phyloP scores from a whole-genome alignment of 2,797 vertebrate genomes.

The Rousettus madagascariensis region DNA sequence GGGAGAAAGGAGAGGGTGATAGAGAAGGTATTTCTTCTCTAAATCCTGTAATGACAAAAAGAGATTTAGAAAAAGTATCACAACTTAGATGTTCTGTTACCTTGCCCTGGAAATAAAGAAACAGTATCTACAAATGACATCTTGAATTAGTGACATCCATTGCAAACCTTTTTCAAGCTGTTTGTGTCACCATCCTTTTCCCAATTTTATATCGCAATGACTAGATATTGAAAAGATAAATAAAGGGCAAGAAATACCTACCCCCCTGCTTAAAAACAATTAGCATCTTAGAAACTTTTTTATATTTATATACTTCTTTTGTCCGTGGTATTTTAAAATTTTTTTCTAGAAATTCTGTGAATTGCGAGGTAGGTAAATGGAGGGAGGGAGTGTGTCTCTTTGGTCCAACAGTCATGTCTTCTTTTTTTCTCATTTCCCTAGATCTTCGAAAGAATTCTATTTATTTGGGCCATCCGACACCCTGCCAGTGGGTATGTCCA shows the following conservation, averaged over 20 bases:
- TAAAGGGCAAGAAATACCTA: neutral
- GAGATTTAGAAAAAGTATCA: neutral
- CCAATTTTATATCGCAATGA: neutral
- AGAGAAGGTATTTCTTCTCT: neutral
- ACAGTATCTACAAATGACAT: neutral
- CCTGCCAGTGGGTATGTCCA: constrained; percentile 99
- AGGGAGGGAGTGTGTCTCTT: neutral
- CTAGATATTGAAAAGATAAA: neutral
- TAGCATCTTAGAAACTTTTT: neutral
- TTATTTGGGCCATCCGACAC: constrained; percentile 99
- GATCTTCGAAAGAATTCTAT: constrained; percentile 99
- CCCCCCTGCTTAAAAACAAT: neutral
- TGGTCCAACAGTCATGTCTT: constrained; percentile 68
- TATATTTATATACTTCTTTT: neutral
- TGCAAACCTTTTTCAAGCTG: neutral
- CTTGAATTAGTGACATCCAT: neutral
- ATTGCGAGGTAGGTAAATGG: neutral
- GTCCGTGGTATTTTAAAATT: neutral
- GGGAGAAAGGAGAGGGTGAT: neutral
- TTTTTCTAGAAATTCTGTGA: neutral
- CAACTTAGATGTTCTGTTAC: neutral
- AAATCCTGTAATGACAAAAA: neutral
- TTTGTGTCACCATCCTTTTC: neutral
- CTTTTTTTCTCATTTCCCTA: constrained; percentile 83
- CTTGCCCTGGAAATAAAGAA: neutral